Percentiles rank a stretch among this genome's conserved stretches.
These are phyloP conservation scores for Carapus acus DNA, from an alignment of 2,797 vertebrate genomes.

Conservation along the genomic window DNA sequence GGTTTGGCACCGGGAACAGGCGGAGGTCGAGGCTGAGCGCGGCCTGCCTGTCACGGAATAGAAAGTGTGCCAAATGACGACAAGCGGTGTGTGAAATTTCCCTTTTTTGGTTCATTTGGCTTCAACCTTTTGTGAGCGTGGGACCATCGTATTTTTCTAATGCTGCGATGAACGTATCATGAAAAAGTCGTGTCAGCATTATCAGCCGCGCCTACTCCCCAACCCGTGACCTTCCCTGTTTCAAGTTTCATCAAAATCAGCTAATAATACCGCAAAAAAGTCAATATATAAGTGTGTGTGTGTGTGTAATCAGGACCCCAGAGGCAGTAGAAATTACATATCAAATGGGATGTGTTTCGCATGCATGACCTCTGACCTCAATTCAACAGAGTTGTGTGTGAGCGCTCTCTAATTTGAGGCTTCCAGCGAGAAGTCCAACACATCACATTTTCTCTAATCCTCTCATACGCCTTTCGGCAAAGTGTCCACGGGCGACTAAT, in stretches of 20 bases:
- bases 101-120: too few species aligned
- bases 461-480: constrained; percentile 34
- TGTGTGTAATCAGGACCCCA: too few species aligned
- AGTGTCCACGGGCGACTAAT: constrained; percentile 4
- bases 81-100: too few species aligned
- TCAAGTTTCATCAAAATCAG: too few species aligned
- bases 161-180: too few species aligned
- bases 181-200: too few species aligned
- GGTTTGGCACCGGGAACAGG: too few species aligned
- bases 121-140: too few species aligned
- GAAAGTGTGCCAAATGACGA: constrained; percentile 31
- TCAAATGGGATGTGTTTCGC: constrained; percentile 23
- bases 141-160: too few species aligned
- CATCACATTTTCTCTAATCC: constrained; percentile 60
- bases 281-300: background rate
- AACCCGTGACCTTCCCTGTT: too few species aligned
- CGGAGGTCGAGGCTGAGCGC: constrained; percentile 8
- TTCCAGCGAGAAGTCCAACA: constrained; percentile 54
- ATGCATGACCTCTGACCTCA: constrained; percentile 10
- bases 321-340: too few species aligned
- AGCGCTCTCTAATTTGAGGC: constrained; percentile 58
- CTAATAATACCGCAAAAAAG: background rate
- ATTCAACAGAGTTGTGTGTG: constrained; percentile 32
- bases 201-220: too few species aligned
- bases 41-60: constrained; percentile 44